These are phyloP conservation scores for Apaloderma vittatum DNA, from an alignment of 2,113 vertebrate species.

Conservation along the genomic window DNA sequence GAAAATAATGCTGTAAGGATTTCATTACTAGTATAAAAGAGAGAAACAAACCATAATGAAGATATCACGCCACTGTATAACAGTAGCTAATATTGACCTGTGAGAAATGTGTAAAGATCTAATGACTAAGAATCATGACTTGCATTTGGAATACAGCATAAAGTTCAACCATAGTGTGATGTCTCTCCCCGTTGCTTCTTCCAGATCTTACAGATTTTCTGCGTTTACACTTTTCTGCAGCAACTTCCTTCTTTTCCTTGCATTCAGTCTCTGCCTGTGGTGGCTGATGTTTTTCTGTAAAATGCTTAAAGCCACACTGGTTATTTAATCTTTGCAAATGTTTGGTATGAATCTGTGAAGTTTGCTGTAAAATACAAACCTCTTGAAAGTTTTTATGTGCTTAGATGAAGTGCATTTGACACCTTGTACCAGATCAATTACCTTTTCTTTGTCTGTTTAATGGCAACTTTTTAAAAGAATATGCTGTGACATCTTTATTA, in stretches of 20 bases:
- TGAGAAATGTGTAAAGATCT: not conserved
- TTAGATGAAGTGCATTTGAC: not conserved
- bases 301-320: not conserved
- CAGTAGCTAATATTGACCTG: not conserved
- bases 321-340: not conserved
- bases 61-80: not conserved
- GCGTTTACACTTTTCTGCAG: not conserved
- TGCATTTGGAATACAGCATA: not conserved
- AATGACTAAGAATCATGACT: not conserved
- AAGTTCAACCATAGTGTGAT: not conserved
- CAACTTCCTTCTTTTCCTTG: not conserved
- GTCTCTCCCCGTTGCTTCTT: not conserved
- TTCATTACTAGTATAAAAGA: not conserved
- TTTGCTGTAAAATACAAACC: constrained; percentile 1
- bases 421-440: not conserved
- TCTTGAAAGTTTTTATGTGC: not conserved
- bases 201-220: not conserved
- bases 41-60: not conserved
- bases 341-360: not conserved
- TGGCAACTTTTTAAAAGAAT: constrained; percentile 22
- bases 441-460: not conserved
- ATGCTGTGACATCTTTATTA: constrained; percentile 55
- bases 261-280: not conserved
- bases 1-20: not conserved
- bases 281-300: not conserved